Evolutionary conservation across 2,797 vertebrate genomes (phyloP), one percentile per base, ranked within the genome.

Genomic region (Sorex maritimensis): DNA sequence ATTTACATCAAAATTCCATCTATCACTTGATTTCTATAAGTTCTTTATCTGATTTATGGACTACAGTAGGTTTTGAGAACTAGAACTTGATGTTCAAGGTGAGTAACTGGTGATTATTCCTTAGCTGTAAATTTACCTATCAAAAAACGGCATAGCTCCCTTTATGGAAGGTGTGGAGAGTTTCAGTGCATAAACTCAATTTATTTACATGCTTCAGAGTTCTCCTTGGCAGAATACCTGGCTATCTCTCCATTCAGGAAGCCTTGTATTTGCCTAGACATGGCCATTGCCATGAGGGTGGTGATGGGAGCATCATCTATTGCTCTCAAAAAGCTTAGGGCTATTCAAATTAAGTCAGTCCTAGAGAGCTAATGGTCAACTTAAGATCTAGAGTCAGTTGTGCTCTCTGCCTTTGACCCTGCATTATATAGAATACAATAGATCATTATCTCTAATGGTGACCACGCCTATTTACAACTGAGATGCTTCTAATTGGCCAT

Each of bases 21-120:
- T 73, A 68, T 88, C 21, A 34, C 9, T 82, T 75, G 46, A 44
- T 12, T 21, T 77, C 15, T 61, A 19, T 84, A 78, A 84, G 30
- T 46, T 69, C n/a, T 83, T 23, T 81, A 14, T 78, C 55, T 79
- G 5, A 14, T 65, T 86, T 14, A 30, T 91, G 41, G 49, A 81
- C 52, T 90, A 63, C 2, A 30, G 11, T 49, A 63, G 24, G 34
- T 74, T 73, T 69, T 73, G 17, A 44, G 26, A 63, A 44, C 26
- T 63, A 73, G 72, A 15, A 78, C 65, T 93, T 81, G 72, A 52
- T 46, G 24, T 90, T 94, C 87, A 75, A 90, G 81, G 88, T 86
- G 78, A 34, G 28, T 41, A 84, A 19, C 34, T 24, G 41, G 14
- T 74, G 46, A 34, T 63, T 84, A 82, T 88, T 79, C 52, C 65